Conservation (phyloP, 2,888 invertebrate genomes). For the Halocaridina rubra region DNA sequence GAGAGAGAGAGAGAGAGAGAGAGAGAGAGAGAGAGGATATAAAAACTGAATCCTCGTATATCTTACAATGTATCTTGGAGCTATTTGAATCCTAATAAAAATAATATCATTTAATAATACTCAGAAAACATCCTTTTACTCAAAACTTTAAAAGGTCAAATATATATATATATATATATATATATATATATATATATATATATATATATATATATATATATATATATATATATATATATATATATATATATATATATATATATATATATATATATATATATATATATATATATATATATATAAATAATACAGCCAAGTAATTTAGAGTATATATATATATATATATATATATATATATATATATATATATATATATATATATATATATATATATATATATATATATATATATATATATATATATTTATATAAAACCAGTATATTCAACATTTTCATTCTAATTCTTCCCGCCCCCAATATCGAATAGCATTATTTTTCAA, state of each 20-base stretch:
- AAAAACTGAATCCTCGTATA: too few relatives aligned
- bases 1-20: too few relatives aligned
- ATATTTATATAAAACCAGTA: too few relatives aligned
- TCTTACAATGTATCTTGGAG: too few relatives aligned
- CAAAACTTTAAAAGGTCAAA: too few relatives aligned
- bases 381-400: background rate
- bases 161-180: background rate
- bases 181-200: background rate
- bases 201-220: slow-evolving; percentile 10
- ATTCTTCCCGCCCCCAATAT: too few relatives aligned
- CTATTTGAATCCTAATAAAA: too few relatives aligned
- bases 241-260: slow-evolving; percentile 1
- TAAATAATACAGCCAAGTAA: background rate
- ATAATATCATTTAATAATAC: too few relatives aligned
- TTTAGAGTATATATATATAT: background rate
- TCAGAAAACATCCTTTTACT: too few relatives aligned
- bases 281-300: background rate
- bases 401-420: background rate
- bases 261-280: background rate
- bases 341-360: background rate
- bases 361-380: background rate
- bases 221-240: background rate
- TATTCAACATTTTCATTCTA: too few relatives aligned
- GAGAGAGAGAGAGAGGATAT: too few relatives aligned
- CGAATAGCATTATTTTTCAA: too few relatives aligned